Evolutionary conservation across 2,797 vertebrate genomes (phyloP).

Genomic region (Lagorchestes hirsutus): DNA sequence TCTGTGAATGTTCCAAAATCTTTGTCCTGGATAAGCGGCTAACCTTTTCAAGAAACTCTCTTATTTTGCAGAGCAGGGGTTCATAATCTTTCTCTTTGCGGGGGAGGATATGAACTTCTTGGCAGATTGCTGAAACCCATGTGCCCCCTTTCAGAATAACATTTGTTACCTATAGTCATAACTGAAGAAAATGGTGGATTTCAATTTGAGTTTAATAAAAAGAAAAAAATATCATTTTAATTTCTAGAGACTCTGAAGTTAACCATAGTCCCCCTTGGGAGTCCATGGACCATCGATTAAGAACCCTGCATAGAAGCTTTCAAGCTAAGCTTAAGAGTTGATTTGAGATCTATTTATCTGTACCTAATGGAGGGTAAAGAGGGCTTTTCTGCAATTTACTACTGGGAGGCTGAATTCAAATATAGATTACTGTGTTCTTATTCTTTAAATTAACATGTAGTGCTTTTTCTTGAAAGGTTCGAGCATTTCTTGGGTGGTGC

Average conservation of each 20-base stretch:
- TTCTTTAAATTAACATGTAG: conserved; percentile 13
- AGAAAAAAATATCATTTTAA: neutral
- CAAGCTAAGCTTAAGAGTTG: neutral
- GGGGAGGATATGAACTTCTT: neutral
- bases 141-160: neutral
- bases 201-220: neutral
- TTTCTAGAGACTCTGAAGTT: neutral
- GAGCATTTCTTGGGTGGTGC: conserved; percentile 38
- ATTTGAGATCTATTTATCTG: neutral
- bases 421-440: neutral
- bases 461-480: conserved; percentile 30
- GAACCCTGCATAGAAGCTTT: neutral
- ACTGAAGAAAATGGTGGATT: conserved; percentile 2
- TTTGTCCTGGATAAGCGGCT: neutral
- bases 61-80: neutral
- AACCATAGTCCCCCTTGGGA: neutral
- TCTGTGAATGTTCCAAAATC: neutral
- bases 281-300: neutral
- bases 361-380: conserved; percentile 20
- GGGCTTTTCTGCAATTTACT: conserved; percentile 8
- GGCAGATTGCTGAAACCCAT: neutral
- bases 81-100: neutral
- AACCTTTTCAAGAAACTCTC: neutral
- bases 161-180: neutral
- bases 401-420: neutral